A percentile compares a stretch with the other conserved stretches of the same genome.
phyloP scores from a whole-genome alignment of 1,140 invertebrate species.

The Uloborus diversus region DNA sequence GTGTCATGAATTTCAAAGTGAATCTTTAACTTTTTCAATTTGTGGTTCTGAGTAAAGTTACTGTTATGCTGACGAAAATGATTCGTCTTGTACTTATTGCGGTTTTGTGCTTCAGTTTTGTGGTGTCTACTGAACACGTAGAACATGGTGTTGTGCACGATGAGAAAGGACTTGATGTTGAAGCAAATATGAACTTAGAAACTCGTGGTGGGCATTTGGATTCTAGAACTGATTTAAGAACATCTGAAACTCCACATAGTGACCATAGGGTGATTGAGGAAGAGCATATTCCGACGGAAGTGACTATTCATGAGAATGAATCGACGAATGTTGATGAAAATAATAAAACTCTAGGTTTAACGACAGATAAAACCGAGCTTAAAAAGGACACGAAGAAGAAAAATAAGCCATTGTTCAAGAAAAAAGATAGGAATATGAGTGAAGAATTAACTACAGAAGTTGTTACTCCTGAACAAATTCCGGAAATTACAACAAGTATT shows the following conservation, averaged over 20 bases:
- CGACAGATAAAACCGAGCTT: neutral
- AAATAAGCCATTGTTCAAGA: conserved; percentile 10
- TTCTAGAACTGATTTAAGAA: too few species aligned
- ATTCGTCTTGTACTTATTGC: too few species aligned
- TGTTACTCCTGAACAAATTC: too few species aligned
- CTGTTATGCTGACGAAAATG: too few species aligned
- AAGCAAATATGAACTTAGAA: neutral
- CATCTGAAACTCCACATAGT: too few species aligned
- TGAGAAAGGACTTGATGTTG: neutral
- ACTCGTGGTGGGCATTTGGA: too few species aligned
- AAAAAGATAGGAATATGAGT: conserved; percentile 12
- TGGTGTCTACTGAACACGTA: neutral
- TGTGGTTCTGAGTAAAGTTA: too few species aligned
- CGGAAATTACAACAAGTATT: too few species aligned
- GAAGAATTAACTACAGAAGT: neutral
- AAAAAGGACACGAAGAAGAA: conserved; percentile 28
- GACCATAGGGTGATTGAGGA: too few species aligned
- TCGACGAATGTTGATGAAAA: neutral
- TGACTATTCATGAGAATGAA: neutral
- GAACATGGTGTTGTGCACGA: neutral
- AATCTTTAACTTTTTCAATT: too few species aligned
- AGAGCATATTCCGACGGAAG: too few species aligned
- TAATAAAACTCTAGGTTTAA: neutral
- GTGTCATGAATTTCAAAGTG: too few species aligned
- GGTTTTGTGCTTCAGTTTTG: neutral